These are phyloP conservation scores for Trididemnum miniatum DNA, from an alignment of 23 tunicate genomes.

Conservation along the genomic window DNA sequence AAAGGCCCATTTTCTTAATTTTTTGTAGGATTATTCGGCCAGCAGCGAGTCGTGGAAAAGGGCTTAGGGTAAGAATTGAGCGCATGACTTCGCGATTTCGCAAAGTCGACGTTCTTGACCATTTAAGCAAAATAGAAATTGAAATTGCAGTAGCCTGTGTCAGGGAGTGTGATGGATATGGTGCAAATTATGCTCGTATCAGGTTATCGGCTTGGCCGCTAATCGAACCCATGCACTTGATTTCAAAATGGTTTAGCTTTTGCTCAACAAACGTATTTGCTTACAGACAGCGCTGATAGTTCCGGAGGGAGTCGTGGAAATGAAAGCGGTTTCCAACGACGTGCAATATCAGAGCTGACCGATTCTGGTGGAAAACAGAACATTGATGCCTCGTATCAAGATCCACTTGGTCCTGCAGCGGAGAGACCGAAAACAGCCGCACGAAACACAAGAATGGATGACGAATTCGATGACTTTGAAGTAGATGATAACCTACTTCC, in stretches of 20 bases:
- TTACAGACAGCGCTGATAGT: slow-evolving; percentile 52
- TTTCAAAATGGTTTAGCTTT: no score
- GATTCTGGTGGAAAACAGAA: slow-evolving; percentile 8
- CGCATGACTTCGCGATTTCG: no score
- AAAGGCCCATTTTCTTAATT: no score
- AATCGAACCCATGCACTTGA: no score
- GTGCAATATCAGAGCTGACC: slow-evolving; percentile 34
- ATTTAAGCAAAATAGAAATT: no score
- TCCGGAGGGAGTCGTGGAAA: slow-evolving; percentile 45
- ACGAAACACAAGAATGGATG: slow-evolving; percentile 45
- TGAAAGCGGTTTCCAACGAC: slow-evolving; percentile 39
- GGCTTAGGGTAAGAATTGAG: no score
- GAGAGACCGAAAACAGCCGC: slow-evolving; percentile 99
- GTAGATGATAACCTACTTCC: slow-evolving; percentile 90
- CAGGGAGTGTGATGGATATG: no score
- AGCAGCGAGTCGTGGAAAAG: no score
- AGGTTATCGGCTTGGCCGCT: background rate
- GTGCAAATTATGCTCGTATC: background rate
- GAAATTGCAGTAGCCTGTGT: no score
- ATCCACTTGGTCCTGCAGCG: slow-evolving; percentile 86
- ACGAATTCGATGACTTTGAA: slow-evolving; percentile 94
- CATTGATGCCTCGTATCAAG: slow-evolving; percentile 71
- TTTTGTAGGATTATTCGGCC: no score
- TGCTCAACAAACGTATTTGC: background rate
- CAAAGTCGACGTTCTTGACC: no score